A percentile compares a stretch with the other conserved stretches of the same genome.
Evolutionary conservation across 2,113 vertebrate genomes (phyloP).

Genomic region (Sphaerodactylus townsendi): DNA sequence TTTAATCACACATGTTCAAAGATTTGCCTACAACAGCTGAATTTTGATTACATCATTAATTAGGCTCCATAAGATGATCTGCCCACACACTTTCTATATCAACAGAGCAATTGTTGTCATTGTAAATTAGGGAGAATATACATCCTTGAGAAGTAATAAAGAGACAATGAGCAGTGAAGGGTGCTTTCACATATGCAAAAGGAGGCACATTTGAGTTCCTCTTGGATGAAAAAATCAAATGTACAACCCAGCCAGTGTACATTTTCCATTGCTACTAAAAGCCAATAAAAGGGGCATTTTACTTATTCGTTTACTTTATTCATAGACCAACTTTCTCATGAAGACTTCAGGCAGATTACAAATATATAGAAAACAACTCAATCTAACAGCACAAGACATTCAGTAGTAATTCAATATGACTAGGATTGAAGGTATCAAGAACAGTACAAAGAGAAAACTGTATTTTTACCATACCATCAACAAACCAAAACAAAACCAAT

Average conservation of each 20-base stretch:
- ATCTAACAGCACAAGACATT: too few relatives aligned
- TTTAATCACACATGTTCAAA: background rate
- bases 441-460: too few relatives aligned
- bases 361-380: too few relatives aligned
- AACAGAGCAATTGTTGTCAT: background rate
- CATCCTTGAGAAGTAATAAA: too few relatives aligned
- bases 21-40: background rate
- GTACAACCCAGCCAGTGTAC: background rate
- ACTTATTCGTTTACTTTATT: background rate
- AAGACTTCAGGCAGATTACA: too few relatives aligned
- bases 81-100: background rate
- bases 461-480: too few relatives aligned
- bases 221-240: background rate
- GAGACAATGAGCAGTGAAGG: background rate
- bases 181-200: background rate
- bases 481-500: too few relatives aligned
- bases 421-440: too few relatives aligned
- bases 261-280: background rate
- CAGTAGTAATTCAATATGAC: too few relatives aligned
- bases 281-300: background rate
- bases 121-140: background rate
- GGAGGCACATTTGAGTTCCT: background rate
- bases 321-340: too few relatives aligned
- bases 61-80: background rate
- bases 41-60: background rate